phyloP scores from a whole-genome alignment of 2,797 vertebrate species.

The Tapera naevia region DNA sequence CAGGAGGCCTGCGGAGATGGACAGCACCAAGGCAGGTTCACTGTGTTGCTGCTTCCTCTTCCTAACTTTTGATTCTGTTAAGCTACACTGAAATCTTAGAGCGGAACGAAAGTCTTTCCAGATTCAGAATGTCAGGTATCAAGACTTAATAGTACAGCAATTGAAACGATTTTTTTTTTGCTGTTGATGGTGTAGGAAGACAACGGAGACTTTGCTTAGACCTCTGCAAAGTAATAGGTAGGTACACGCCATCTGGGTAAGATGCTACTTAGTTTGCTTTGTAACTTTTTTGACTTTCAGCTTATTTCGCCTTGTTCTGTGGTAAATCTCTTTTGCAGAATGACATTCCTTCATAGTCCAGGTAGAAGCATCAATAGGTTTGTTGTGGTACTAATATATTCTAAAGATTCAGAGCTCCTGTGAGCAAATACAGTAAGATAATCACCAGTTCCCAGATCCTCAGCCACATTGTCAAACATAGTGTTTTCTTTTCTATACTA shows the following conservation, averaged over 20 bases:
- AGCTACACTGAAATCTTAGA: background rate
- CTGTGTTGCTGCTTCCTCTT: background rate
- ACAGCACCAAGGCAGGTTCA: background rate
- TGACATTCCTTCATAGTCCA: background rate
- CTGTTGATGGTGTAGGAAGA: background rate
- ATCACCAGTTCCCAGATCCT: background rate
- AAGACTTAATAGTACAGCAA: background rate
- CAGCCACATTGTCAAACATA: background rate
- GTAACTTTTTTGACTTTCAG: background rate
- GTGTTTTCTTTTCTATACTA: background rate
- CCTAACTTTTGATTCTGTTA: background rate
- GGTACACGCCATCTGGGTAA: background rate
- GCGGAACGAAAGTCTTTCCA: background rate
- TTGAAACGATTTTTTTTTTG: no score
- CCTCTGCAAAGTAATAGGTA: background rate
- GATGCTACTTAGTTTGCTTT: background rate
- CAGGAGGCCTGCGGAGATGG: background rate
- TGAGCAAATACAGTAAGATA: background rate
- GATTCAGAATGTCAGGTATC: background rate
- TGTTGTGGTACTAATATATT: background rate
- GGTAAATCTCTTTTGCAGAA: background rate
- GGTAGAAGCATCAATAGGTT: background rate
- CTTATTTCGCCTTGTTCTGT: background rate
- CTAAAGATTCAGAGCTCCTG: background rate
- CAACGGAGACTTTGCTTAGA: background rate